Evolutionary conservation across 2,797 vertebrate species (phyloP).

Genomic region (Pristis pectinata): DNA sequence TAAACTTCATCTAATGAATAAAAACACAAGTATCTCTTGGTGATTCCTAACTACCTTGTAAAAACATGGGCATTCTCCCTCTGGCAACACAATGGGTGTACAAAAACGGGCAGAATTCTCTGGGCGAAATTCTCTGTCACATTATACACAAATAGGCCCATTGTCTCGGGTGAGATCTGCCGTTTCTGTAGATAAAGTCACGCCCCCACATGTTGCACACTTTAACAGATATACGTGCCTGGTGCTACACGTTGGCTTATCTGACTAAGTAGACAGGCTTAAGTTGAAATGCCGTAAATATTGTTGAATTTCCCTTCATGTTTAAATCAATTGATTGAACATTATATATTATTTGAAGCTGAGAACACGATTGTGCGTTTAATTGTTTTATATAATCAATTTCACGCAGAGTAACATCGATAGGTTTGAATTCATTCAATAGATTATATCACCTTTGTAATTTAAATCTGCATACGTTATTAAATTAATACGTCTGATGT

Average conservation of each 20-base stretch:
- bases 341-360: neutral
- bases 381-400: neutral
- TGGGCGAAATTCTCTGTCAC: neutral
- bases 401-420: neutral
- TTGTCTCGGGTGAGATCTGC: neutral
- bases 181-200: neutral
- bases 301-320: no score
- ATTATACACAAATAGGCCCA: constrained; percentile 5
- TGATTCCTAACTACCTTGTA: constrained; percentile 26
- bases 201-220: neutral
- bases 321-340: neutral
- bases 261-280: neutral
- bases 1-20: neutral
- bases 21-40: neutral
- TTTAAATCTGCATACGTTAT: neutral
- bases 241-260: neutral
- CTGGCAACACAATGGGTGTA: neutral
- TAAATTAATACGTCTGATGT: neutral
- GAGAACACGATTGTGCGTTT: neutral
- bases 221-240: neutral
- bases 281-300: neutral
- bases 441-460: neutral
- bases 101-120: neutral
- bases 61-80: constrained; percentile 11
- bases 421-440: neutral